Base-by-base conservation (phyloP, 1,140 invertebrate species). In the Colletes latitarsis region DNA sequence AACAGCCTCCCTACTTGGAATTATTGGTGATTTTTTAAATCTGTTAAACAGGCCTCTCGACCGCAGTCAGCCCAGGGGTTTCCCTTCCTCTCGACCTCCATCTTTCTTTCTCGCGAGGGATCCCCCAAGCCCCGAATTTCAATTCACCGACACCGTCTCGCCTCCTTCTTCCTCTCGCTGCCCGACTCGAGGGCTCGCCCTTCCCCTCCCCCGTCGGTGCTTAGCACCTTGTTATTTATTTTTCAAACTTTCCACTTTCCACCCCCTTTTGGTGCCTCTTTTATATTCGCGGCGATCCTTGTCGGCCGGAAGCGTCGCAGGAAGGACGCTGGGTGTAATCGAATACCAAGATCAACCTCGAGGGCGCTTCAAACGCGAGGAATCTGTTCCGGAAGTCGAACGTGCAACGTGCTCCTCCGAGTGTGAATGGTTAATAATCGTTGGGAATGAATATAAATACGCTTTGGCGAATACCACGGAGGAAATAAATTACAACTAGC, bases 151-250 rank as follows among this genome's bases (percentile, higher is more conserved):
- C 30, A 12, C 17, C 55, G 10, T 30, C 30, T 30, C 30, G 30
- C 30, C 43, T 64, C n/a, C 57, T 69, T 49, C 81, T 19, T 62
- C 53, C 10, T 53, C 81, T 58, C 10, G 12, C 30, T 30, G 55
- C 14, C n/a, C 43, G 41, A 71, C 19, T 15, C 30, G 53, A 63
- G 84, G 87, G 87, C 67, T 84, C 78, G 76, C 53, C 77, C 62
- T 72, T 68, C 77, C n/a, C 85, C 57, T 30, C 30, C 30, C 30
- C 30, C 30, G n/a, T 30, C 60, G 73, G 62, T 77, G 90, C 89
- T 92, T 92, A 93, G 83, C 89, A 92, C 91, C 91, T 91, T 91
- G 91, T 93, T 93, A 93, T 93, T 92, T 93, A 93, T 92, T 93
- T 93, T 89, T 89, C 88, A 87, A 91, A 92, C 89, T 91, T 90